Conservation (phyloP, 2,888 invertebrate genomes). For the Kryphioiulus occultus region DNA sequence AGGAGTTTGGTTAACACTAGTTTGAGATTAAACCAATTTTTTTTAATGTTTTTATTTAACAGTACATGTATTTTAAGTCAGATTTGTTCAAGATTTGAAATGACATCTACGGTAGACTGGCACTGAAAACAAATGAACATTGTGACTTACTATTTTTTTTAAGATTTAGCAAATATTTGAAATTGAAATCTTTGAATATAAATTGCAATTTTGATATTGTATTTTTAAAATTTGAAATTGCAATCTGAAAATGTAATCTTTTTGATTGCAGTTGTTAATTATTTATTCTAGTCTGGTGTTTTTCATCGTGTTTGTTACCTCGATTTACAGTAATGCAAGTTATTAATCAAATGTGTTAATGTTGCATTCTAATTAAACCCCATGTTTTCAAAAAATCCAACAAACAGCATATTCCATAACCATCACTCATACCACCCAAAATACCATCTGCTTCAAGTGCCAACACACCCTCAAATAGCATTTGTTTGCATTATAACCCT, state of each 20-base stretch:
- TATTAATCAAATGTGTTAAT: constrained; percentile 40
- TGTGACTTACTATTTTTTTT: too few relatives aligned
- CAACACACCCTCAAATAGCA: constrained; percentile 4
- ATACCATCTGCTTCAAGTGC: constrained; percentile 6
- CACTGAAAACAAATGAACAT: too few relatives aligned
- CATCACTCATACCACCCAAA: not conserved
- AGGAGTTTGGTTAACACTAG: too few relatives aligned
- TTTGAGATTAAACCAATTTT: too few relatives aligned
- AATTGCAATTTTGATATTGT: too few relatives aligned
- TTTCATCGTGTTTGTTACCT: not conserved
- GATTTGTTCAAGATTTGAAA: too few relatives aligned
- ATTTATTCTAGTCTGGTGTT: not conserved
- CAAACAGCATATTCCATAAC: not conserved
- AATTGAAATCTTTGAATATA: too few relatives aligned
- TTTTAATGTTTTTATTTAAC: too few relatives aligned
- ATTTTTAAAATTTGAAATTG: too few relatives aligned
- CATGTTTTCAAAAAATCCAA: not conserved
- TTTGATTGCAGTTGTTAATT: not conserved
- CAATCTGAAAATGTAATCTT: not conserved
- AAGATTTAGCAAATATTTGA: too few relatives aligned
- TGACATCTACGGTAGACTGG: too few relatives aligned
- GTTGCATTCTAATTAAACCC: not conserved
- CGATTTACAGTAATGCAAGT: not conserved
- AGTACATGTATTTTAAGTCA: too few relatives aligned
- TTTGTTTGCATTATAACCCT: not conserved